Evolutionary conservation across 2,113 vertebrate species (phyloP), one percentile per base, ranked within the genome.

Genomic region (Mellivora capensis): DNA sequence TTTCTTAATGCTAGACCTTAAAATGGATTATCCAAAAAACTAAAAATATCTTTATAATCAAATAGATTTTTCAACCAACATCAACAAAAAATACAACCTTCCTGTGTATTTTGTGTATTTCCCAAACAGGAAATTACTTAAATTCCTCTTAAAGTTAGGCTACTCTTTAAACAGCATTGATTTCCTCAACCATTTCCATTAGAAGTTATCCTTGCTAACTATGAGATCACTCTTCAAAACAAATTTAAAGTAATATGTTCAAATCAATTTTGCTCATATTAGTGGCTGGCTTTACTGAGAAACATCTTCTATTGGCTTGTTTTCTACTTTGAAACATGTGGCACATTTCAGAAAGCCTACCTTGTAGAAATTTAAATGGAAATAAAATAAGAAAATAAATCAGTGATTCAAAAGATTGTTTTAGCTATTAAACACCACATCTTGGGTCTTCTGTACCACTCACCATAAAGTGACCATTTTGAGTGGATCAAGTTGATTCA

Each of bases 61-160:
- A 93, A 82, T 44, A 83, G 14, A 92, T n/a, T 18, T 1, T 98
- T 97, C 96, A 97, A 39, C 61, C 79, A 97, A 98, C 98, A 84
- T 37, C 93, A 62, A 59, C 59, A 77, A 89, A 86, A 86, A 98
- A 47, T 6, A 97, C 81, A 20, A 52, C 84, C 97, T 98, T 95
- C 7, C 39, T 76, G 25, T 94, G 57, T 97, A 96, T 94, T 96
- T 71, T 93, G 87, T 96, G 90, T n/a, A 94, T 95, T 57, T 25
- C 11, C 85, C 72, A 7, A 94, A 69, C 62, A 98, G 96, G 94
- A 98, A 98, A 94, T 93, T 17, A 84, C 64, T 95, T 34, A 93
- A 91, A 97, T 98, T 98, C 94, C 90, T 97, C 37, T 95, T 80
- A 74, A 97, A 87, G 47, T 89, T 90, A 83, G 52, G 74, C 69